Conservation (phyloP, 2,113 vertebrate genomes). For the Dasypus novemcinctus region DNA sequence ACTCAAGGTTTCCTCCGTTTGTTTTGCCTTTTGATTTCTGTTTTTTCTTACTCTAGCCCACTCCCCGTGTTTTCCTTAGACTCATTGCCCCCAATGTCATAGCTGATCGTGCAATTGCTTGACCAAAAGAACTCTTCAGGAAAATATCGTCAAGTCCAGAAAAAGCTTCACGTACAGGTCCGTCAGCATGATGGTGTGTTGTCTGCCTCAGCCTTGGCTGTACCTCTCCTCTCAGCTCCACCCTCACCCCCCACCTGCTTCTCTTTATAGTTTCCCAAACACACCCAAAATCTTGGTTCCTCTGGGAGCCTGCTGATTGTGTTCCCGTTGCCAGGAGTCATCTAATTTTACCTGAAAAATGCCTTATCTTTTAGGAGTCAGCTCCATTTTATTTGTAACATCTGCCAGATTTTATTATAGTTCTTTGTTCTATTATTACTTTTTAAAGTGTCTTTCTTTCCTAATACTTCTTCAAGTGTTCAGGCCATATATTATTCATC, state of each 20-base stretch:
- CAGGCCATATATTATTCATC: neutral
- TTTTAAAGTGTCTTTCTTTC: neutral
- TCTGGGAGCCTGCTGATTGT: neutral
- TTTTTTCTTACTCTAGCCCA: neutral
- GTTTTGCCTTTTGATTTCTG: neutral
- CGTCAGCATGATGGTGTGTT: neutral
- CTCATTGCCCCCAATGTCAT: neutral
- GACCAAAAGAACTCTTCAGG: neutral
- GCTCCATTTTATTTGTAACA: neutral
- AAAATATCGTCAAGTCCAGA: neutral
- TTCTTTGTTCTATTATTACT: neutral
- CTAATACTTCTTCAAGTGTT: neutral
- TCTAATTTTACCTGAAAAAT: neutral
- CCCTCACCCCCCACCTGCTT: neutral
- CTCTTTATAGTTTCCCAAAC: neutral
- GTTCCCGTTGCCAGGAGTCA: neutral
- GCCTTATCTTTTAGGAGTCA: neutral
- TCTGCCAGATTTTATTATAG: neutral
- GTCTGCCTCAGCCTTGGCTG: neutral
- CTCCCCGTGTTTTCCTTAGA: neutral
- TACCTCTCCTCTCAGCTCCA: neutral
- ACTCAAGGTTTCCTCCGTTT: neutral
- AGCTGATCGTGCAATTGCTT: neutral
- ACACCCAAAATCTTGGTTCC: neutral
- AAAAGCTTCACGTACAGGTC: neutral